Conservation (phyloP, 2,797 vertebrate genomes). For the Anableps anableps region DNA sequence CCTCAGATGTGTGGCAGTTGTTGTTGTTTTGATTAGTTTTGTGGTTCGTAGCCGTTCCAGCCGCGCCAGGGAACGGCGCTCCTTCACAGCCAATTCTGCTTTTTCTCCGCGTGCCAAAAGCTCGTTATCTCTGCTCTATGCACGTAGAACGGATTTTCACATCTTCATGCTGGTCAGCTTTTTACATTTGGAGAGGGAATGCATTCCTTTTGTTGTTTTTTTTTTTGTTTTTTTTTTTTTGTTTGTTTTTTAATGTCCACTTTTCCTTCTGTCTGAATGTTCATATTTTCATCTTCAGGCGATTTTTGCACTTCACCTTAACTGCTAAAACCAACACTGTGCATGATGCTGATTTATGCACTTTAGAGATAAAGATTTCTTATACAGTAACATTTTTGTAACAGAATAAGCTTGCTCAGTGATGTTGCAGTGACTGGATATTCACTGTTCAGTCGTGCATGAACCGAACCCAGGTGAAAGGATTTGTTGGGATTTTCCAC, state of each 20-base stretch:
- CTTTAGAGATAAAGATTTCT: constrained; percentile 19
- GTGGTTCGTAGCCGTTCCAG: constrained; percentile 57
- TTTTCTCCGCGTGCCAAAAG: constrained; percentile 66
- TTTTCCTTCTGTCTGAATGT: background rate
- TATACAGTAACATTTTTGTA: background rate
- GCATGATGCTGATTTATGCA: constrained; percentile 40
- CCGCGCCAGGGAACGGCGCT: constrained; percentile 64
- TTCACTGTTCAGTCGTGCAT: background rate
- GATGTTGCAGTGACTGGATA: background rate
- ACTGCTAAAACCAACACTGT: constrained; percentile 53
- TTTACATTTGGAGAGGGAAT: constrained; percentile 11
- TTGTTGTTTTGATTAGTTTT: constrained; percentile 23
- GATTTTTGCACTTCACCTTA: constrained; percentile 51
- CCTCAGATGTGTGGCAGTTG: constrained; percentile 17
- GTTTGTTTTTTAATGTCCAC: too few relatives aligned
- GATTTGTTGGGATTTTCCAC: background rate
- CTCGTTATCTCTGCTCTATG: background rate
- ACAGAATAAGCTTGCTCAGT: background rate
- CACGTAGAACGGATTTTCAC: constrained; percentile 2
- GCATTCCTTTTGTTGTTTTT: background rate
- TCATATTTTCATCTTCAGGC: constrained; percentile 37
- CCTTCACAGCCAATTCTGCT: constrained; percentile 21
- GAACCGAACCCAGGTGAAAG: background rate
- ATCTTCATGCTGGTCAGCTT: background rate
- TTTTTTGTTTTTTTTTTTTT: too few relatives aligned